Evolutionary conservation across 2,888 invertebrate genomes (phyloP).

Genomic region (Stenichneumon culpator): DNA sequence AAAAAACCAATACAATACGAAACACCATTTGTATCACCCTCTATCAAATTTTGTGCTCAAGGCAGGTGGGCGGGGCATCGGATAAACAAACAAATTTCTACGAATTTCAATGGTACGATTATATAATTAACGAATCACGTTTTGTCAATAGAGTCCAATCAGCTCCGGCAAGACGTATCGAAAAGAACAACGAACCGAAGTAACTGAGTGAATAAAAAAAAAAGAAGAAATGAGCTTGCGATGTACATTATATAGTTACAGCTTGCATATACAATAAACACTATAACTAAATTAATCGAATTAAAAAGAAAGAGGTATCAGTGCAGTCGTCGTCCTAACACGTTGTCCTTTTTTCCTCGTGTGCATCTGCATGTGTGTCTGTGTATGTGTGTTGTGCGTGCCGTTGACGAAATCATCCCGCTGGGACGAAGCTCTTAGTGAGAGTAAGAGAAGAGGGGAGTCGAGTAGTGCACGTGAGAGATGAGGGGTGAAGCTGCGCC

Average conservation of each 20-base stretch:
- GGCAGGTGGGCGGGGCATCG: not conserved
- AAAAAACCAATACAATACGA: not conserved
- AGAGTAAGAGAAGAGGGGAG: conserved; percentile 73
- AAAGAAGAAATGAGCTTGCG: conserved; percentile 81
- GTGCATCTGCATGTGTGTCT: conserved; percentile 8
- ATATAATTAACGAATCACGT: conserved; percentile 50
- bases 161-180: not conserved
- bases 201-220: not conserved
- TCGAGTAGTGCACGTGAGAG: conserved; percentile 72
- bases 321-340: conserved; percentile 55
- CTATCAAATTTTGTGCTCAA: not conserved
- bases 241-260: conserved; percentile 70
- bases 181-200: not conserved
- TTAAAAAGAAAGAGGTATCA: conserved; percentile 56
- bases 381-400: not conserved
- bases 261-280: conserved; percentile 49
- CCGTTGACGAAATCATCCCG: not conserved
- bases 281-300: conserved; percentile 17
- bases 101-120: not conserved
- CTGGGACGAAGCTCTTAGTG: conserved; percentile 47
- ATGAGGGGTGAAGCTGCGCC: conserved; percentile 64
- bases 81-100: conserved; percentile 15
- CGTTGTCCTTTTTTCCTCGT: conserved; percentile 12
- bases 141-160: not conserved
- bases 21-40: not conserved